Conservation (phyloP, 2,797 vertebrate species). For the Myotis daubentonii region DNA sequence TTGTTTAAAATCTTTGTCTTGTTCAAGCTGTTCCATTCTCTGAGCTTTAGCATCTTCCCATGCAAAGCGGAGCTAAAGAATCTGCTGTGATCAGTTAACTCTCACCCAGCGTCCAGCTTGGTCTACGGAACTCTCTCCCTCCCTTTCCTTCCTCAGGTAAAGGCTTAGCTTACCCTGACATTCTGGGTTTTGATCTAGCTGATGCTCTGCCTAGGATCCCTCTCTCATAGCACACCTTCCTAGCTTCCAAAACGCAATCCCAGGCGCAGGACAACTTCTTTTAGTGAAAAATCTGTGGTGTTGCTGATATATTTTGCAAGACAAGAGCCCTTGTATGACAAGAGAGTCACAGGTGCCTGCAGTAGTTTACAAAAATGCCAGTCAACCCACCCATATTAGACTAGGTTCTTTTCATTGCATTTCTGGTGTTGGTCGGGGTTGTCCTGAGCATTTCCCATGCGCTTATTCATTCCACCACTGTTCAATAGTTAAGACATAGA, state of each 20-base stretch:
- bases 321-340: background rate
- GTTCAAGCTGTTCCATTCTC: background rate
- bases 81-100: background rate
- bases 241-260: background rate
- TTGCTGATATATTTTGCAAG: slow-evolving; percentile 4
- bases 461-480: background rate
- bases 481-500: background rate
- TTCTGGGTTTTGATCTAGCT: background rate
- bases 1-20: background rate
- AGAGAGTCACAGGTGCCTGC: background rate
- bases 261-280: background rate
- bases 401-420: background rate
- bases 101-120: background rate
- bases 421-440: background rate
- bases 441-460: background rate
- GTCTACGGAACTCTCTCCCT: background rate
- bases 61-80: background rate
- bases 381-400: background rate
- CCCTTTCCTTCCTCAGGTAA: background rate
- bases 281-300: background rate
- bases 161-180: background rate
- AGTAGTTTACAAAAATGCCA: background rate
- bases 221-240: background rate
- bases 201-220: background rate
- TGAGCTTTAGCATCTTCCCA: background rate